Evolutionary conservation across 2,888 invertebrate species (phyloP), one percentile per base, ranked within the genome.

Genomic region (Drosophila tanythrix): DNA sequence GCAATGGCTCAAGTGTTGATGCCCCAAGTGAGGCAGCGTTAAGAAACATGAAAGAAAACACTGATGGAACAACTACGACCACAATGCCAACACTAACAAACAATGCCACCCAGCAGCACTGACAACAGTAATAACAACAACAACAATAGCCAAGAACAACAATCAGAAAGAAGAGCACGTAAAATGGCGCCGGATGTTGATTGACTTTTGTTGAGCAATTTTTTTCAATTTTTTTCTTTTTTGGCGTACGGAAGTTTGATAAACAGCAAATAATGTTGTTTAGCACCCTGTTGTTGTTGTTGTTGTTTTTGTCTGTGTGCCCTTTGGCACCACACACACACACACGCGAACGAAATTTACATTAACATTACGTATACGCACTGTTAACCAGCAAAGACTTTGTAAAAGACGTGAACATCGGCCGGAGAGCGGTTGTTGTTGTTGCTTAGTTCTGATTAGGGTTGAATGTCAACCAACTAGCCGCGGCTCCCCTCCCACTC

Each of bases 221-320:
- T 46, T 46, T 46, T 46, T 8, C 0, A 5, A 4, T 15, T 25
- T 25, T 15, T 25, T 36, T 36, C 15, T 36, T 36, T 46, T 46
- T 74, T 76, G 65, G 72, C 80, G 69, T 72, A 76, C 85, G 89
- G 88, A 87, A 87, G 89, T 81, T 78, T 81, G 87, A 89, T 87
- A 87, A 87, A 88, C 77, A 79, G 64, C 72, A 81, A 87, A 87
- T 78, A 73, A 73, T 72, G 66, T 50, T 70, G 27, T 29, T 53
- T 66, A 58, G 65, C 40, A 31, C 31, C 51, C 29, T 56, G 57
- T 57, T 74, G 46, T 58, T 57, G 31, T 58, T 57, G 31, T 43
- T 51, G 6, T 25, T 29, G 36, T 35, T 50, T 15, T 35, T 33
- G 55, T 27, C 40, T 36, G 69, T 36, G 46, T 56, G 57, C 31